Percentiles rank a stretch among this genome's conserved stretches.
Evolutionary conservation across 2,797 vertebrate genomes (phyloP).

Genomic region (Pipistrellus nathusii): DNA sequence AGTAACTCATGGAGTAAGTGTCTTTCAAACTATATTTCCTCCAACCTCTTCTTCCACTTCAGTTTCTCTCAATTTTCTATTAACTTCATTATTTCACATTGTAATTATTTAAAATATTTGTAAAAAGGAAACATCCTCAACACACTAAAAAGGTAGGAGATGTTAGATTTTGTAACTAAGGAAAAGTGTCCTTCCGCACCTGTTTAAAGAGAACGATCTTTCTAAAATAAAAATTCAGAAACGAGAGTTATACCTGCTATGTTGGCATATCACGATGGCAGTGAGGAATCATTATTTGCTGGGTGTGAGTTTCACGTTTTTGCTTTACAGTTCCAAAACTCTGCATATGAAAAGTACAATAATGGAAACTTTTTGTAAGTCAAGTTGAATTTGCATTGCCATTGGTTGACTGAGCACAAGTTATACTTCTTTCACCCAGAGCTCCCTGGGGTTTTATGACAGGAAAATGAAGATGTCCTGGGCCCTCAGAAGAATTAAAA

Average conservation of each 20-base stretch:
- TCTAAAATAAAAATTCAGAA: slow-evolving; percentile 62
- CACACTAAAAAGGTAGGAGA: not conserved
- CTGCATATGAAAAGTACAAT: slow-evolving; percentile 1
- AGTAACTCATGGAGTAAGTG: not conserved
- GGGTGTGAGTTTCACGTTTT: slow-evolving; percentile 20
- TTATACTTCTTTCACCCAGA: slow-evolving; percentile 14
- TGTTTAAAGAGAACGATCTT: slow-evolving; percentile 58
- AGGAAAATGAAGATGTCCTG: not conserved
- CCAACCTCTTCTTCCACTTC: not conserved
- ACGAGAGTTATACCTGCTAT: slow-evolving; percentile 35
- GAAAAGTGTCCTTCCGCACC: not conserved
- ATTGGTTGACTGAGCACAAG: not conserved
- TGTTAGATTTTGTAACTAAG: slow-evolving; percentile 51
- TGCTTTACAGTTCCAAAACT: slow-evolving; percentile 56
- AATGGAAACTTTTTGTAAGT: slow-evolving; percentile 3
- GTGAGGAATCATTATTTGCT: slow-evolving; percentile 4
- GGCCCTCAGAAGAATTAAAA: slow-evolving; percentile 27
- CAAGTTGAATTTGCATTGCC: not conserved
- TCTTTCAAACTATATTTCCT: not conserved
- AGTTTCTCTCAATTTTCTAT: slow-evolving; percentile 33
- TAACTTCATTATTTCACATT: not conserved
- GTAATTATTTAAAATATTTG: slow-evolving; percentile 54
- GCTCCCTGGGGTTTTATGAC: slow-evolving; percentile 66
- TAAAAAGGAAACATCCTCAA: slow-evolving; percentile 15
- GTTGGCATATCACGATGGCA: slow-evolving; percentile 30